phyloP scores from a whole-genome alignment of 2,888 invertebrate species.

The Pterobdella sp. region DNA sequence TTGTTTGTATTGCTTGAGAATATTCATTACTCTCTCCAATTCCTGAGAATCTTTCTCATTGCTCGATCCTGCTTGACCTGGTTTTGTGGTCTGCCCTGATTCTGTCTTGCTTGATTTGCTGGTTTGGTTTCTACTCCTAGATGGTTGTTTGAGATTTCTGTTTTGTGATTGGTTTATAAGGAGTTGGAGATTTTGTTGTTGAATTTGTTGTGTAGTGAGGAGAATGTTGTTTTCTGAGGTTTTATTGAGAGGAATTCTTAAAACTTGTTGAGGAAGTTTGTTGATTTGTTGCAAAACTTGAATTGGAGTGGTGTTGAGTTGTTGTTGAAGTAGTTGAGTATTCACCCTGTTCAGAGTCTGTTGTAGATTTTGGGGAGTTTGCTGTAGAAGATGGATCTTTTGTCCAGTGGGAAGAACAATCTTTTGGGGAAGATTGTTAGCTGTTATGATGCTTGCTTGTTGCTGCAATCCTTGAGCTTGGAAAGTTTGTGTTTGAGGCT shows the following conservation, averaged over 20 bases:
- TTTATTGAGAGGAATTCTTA: conserved; percentile 8
- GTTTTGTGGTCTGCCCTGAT: conserved; percentile 3
- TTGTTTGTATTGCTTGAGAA: conserved; percentile 32
- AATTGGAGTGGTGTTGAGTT: background rate
- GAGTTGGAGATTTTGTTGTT: conserved; percentile 13
- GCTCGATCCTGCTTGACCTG: background rate
- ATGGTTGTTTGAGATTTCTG: conserved; percentile 7
- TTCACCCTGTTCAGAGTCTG: conserved; percentile 16
- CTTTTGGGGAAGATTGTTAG: background rate
- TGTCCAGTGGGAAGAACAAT: background rate
- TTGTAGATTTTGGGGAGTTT: conserved; percentile 3
- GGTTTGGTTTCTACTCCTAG: conserved; percentile 22
- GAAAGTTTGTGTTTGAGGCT: background rate
- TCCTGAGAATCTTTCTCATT: conserved; percentile 31
- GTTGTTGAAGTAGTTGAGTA: conserved; percentile 12
- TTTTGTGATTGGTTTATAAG: conserved; percentile 9
- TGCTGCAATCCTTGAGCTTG: background rate
- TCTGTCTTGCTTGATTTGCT: conserved; percentile 5
- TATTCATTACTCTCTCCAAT: conserved; percentile 31
- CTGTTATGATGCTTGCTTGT: background rate
- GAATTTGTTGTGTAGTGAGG: background rate
- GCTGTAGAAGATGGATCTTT: conserved; percentile 13
- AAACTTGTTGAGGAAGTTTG: conserved; percentile 23
- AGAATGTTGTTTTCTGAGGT: conserved; percentile 4
- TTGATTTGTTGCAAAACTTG: conserved; percentile 22